phyloP scores from a whole-genome alignment of 23 tunicate species.

The Corella eumyota region DNA sequence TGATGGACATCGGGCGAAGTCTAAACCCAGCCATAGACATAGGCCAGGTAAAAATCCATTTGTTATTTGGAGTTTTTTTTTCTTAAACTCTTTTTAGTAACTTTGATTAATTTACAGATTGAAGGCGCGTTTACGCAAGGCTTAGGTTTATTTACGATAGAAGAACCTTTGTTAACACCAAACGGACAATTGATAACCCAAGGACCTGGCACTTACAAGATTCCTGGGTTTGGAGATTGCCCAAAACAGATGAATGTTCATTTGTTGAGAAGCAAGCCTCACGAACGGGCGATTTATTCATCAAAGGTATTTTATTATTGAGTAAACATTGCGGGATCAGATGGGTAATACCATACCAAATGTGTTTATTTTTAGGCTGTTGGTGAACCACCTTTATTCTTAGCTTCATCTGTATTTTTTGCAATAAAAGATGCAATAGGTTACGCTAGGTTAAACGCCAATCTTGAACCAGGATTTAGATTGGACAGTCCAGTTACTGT shows the following conservation, averaged over 20 bases:
- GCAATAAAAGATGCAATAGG: conserved; percentile 84
- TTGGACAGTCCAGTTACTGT: conserved; percentile 84
- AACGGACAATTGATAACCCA: conserved; percentile 52
- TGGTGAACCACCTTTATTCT: conserved; percentile 89
- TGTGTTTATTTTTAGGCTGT: too few species aligned
- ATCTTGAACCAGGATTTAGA: conserved; percentile 38
- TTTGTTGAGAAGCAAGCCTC: conserved; percentile 34
- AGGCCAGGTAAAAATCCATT: too few species aligned
- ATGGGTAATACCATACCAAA: too few species aligned
- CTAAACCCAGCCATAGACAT: conserved; percentile 83
- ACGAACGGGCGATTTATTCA: conserved; percentile 45
- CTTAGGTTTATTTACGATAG: conserved; percentile 71
- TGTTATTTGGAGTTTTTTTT: too few species aligned
- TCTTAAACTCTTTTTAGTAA: too few species aligned
- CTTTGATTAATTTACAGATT: too few species aligned
- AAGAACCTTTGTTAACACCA: conserved; percentile 55
- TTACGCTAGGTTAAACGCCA: conserved; percentile 30
- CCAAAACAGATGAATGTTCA: conserved; percentile 78
- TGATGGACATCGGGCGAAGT: conserved; percentile 86
- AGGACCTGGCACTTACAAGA: conserved; percentile 92
- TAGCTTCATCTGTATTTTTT: conserved; percentile 72
- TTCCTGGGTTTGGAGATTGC: conserved; percentile 82
- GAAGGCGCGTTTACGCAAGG: conserved; percentile 93
- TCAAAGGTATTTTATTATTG: conserved; percentile 38
- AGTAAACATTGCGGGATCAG: too few species aligned